A percentile compares a stretch with the other conserved stretches of the same genome.
Conservation (phyloP, 2,888 invertebrate species). For the Orchesella flavescens region DNA sequence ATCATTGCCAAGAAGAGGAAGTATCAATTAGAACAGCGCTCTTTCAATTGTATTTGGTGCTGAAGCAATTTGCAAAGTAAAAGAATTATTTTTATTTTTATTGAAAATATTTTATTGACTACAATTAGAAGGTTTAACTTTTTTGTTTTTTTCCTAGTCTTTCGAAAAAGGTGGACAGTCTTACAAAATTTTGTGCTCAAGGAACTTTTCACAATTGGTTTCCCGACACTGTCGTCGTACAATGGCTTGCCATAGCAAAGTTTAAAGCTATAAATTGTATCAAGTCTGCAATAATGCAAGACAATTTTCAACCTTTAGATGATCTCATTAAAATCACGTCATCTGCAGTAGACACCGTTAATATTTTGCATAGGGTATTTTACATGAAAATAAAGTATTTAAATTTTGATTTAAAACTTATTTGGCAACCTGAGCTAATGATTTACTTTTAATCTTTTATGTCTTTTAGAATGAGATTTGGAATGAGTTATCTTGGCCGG, state of each 20-base stretch:
- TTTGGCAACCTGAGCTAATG: neutral
- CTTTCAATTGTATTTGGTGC: slow-evolving; percentile 91
- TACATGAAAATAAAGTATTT: too few relatives aligned
- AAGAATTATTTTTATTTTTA: slow-evolving; percentile 75
- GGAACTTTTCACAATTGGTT: slow-evolving; percentile 90
- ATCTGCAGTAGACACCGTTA: slow-evolving; percentile 93
- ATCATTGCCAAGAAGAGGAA: slow-evolving; percentile 68
- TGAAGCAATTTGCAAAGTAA: slow-evolving; percentile 90
- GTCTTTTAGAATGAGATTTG: slow-evolving; percentile 90
- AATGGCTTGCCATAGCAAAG: slow-evolving; percentile 94
- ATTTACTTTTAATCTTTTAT: neutral
- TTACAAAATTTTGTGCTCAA: slow-evolving; percentile 65
- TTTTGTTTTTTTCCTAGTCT: slow-evolving; percentile 56
- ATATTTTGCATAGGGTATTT: slow-evolving; percentile 84
- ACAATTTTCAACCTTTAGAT: slow-evolving; percentile 86
- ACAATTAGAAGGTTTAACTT: neutral
- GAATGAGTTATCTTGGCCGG: slow-evolving; percentile 96
- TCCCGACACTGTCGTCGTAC: slow-evolving; percentile 87
- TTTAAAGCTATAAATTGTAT: slow-evolving; percentile 91
- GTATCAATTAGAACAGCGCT: slow-evolving; percentile 89
- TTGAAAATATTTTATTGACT: neutral
- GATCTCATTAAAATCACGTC: slow-evolving; percentile 92
- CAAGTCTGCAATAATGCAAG: slow-evolving; percentile 91
- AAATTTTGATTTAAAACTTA: too few relatives aligned
- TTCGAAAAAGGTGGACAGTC: slow-evolving; percentile 55